These are phyloP conservation scores for Pachycephala philippinensis DNA, from an alignment of 2,113 vertebrate species.

Conservation along the genomic window DNA sequence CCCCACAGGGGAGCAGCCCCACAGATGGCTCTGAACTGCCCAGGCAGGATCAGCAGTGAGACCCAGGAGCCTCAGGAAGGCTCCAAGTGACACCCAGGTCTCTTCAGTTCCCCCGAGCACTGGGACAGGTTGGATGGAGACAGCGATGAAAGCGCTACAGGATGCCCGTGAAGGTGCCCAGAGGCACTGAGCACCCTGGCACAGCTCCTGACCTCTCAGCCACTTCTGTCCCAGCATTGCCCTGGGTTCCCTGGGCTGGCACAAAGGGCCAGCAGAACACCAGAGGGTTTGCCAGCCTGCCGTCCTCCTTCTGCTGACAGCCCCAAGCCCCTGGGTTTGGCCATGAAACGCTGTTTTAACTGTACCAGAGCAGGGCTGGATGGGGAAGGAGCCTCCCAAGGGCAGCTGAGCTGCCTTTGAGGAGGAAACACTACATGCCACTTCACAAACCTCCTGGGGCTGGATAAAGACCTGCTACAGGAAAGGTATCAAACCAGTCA, in stretches of 20 bases:
- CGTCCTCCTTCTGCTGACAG: neutral
- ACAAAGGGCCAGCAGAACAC: accelerated
- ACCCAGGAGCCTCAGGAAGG: neutral
- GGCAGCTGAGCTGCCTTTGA: neutral
- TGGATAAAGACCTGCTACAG: neutral
- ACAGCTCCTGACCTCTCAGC: neutral
- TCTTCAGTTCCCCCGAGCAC: accelerated
- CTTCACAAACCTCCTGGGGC: neutral
- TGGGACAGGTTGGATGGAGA: neutral
- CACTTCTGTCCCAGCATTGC: neutral
- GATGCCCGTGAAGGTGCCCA: neutral
- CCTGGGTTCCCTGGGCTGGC: no score
- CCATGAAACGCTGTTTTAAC: neutral
- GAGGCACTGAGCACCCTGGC: neutral
- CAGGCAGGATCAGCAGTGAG: neutral
- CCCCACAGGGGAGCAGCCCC: neutral
- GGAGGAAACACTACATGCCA: neutral
- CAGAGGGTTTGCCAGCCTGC: neutral
- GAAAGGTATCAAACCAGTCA: neutral
- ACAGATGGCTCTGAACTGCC: neutral
- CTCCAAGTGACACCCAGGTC: neutral
- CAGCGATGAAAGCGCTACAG: accelerated
- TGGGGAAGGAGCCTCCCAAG: neutral
- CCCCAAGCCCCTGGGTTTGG: neutral
- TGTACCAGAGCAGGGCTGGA: accelerated